Conservation (phyloP, 2,797 vertebrate species). For the Pseudochromis fuscus region DNA sequence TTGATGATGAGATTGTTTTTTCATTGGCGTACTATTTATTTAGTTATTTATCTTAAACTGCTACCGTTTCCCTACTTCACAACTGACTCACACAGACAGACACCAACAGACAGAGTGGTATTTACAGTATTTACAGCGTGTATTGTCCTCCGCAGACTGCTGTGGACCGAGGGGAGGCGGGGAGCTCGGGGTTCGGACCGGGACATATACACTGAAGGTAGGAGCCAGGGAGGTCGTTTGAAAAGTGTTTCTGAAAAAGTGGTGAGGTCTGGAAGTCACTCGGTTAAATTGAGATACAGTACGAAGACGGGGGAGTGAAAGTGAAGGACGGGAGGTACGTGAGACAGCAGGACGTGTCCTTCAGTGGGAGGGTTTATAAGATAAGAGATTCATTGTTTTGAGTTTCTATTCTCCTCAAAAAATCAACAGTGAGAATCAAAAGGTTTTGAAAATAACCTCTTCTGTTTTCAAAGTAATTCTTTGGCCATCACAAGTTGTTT, state of each 20-base stretch:
- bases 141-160: conserved; percentile 29
- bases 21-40: conserved; percentile 38
- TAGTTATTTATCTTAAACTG: conserved; percentile 41
- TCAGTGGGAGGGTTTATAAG: no score
- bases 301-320: neutral
- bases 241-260: neutral
- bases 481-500: no score
- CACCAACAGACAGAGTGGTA: conserved; percentile 54
- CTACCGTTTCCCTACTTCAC: conserved; percentile 77
- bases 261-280: conserved; percentile 31
- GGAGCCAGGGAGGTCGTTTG: conserved; percentile 22
- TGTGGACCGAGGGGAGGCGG: conserved; percentile 31
- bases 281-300: conserved; percentile 48
- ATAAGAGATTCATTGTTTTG: conserved; percentile 36
- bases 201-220: conserved; percentile 20
- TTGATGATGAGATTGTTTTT: conserved; percentile 49
- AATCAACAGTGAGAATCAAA: no score
- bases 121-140: conserved; percentile 73
- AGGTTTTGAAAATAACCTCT: no score
- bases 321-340: neutral
- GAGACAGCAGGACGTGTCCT: neutral
- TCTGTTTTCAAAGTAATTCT: no score
- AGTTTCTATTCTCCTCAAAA: neutral
- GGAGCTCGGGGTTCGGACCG: conserved; percentile 10
- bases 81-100: conserved; percentile 69